Evolutionary conservation across 2,797 vertebrate species (phyloP).

Genomic region (Botia kubotai): DNA sequence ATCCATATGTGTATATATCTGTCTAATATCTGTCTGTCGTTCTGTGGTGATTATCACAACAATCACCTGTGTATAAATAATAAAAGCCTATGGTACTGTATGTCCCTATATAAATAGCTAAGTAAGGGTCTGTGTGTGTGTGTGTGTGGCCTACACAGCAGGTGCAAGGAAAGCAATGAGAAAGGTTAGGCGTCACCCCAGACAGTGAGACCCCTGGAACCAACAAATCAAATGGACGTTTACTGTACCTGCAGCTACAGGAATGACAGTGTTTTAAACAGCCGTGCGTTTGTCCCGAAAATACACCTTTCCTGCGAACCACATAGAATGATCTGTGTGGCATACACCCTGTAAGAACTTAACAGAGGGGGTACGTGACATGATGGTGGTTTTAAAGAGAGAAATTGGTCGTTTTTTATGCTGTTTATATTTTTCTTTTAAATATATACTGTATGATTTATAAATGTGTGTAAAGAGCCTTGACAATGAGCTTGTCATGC

Average conservation of each 20-base stretch:
- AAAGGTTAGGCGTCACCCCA: slow-evolving; percentile 48
- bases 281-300: slow-evolving; percentile 11
- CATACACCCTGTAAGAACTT: slow-evolving; percentile 12
- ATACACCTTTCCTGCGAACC: slow-evolving; percentile 23
- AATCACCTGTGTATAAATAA: too few relatives aligned
- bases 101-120: too few relatives aligned
- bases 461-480: background rate
- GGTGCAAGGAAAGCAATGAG: slow-evolving; percentile 52
- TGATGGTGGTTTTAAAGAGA: slow-evolving; percentile 19
- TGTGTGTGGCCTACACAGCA: slow-evolving; percentile 11
- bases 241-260: slow-evolving; percentile 4
- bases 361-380: slow-evolving; percentile 4
- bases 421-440: slow-evolving; percentile 44
- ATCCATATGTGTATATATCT: too few relatives aligned
- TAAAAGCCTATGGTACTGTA: too few relatives aligned
- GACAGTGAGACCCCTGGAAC: slow-evolving; percentile 43
- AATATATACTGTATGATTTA: slow-evolving; percentile 12
- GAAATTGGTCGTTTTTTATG: slow-evolving; percentile 7
- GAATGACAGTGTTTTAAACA: slow-evolving; percentile 7
- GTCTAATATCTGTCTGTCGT: too few relatives aligned
- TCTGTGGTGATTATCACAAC: too few relatives aligned
- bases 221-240: background rate
- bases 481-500: slow-evolving; percentile 43
- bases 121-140: background rate
- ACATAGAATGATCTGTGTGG: slow-evolving; percentile 19